Base-by-base conservation (phyloP, 2,888 invertebrate genomes). In the Drosophila borealis region DNA sequence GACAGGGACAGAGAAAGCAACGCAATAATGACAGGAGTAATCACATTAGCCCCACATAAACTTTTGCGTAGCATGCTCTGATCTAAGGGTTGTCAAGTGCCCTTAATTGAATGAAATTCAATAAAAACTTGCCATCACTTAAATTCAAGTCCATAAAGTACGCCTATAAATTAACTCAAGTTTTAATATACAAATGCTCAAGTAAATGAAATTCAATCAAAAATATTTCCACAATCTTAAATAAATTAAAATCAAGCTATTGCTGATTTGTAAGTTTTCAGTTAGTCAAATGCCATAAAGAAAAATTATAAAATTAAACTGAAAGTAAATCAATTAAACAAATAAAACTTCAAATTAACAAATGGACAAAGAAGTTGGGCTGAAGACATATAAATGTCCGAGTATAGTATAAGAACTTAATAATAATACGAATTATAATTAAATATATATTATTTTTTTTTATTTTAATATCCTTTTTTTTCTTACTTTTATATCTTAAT, bases 21-120 rank as follows among this genome's bases (percentile, higher is more conserved):
- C 69, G 89, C 67, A 78, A 87, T 84, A 84, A 88, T 88, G 87
- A 88, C 81, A 78, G 84, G 64, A 83, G 85, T 87, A 84, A 89
- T 85, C 89, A 89, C 89, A 87, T 89, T 85, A 89, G 84, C 79
- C 77, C 64, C 74, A 68, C 62, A 78, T 80, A 83, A 80, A 80
- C 81, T 86, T 86, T 74, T 62, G 65, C 71, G 48, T 62, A 59
- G 68, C 49, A 14, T 42, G 56, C 44, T 51, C 55, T 19, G 50
- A 54, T 69, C 74, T 46, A 65, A 86, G 83, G 87, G 88, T 86
- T 84, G 89, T 70, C 83, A 83, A 67, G 79, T 81, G 61, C 50
- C 67, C 64, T 50, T 62, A 61, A 68, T 71, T 69, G 54, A 71
- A 76, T 80, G 72, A 64, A 78, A 84, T 70, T 81, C 70, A 85